Base-by-base conservation (phyloP, 2,113 vertebrate species). In the Syngnathus typhle region DNA sequence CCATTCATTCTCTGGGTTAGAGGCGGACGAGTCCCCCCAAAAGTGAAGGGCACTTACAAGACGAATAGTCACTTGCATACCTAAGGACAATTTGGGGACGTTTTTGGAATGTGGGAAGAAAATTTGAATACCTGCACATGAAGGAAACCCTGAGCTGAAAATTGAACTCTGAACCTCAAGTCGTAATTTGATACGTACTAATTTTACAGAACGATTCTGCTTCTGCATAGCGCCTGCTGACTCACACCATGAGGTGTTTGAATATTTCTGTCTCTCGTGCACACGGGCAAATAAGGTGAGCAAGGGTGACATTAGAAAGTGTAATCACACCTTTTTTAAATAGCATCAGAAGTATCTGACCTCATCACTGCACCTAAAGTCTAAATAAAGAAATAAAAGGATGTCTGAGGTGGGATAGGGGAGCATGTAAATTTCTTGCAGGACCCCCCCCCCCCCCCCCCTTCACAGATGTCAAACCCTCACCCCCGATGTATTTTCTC, bases 311-410 rank as follows among this genome's bases (percentile, higher is more conserved):
- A 41, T 60, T 39, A n/a, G 18, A 39, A 38, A 60, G 37, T 41
- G 9, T n/a, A 7, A 23, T 32, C 55, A 56, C 52, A 7, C 10
- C 27, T 0, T 36, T 36, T 36, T 16, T 27, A 27, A 56, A 56
- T 51, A n/a, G 47, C 11, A 51, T 6, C 23, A 12, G 13, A 13
- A 15, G 18, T 11, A 39, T 39, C 18, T 39, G 59, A 60, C 8
- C 37, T 38, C 58, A 39, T 60, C 32, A n/a, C 58, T 61, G n/a
- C n/a, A 43, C 38, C 38, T 15, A 60, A 21, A 21, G 39, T 11
- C 60, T 70, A 51, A 70, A 74, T 73, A 68, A 75, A 69, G 64
- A 58, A 49, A 60, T 19, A 8, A 62, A 56, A 64, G 49, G 66
- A 59, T 55, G 18, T 66, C 46, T 61, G 67, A 21, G 62, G 61